phyloP scores from a whole-genome alignment of 2,888 invertebrate genomes.

The Leptopilina drosophilae region DNA sequence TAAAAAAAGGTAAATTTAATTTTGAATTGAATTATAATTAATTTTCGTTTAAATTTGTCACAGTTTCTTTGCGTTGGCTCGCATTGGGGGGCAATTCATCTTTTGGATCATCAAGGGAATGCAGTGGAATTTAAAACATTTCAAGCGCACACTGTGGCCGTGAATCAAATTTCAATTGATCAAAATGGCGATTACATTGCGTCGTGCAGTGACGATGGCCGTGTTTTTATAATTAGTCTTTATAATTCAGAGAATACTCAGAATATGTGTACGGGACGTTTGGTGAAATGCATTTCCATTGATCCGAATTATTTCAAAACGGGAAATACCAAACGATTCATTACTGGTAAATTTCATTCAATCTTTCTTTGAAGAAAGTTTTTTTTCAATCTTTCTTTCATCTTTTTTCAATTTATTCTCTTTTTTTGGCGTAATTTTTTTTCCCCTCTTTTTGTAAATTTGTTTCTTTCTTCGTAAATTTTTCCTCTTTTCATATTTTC shows the following conservation, averaged over 20 bases:
- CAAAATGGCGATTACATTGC: slow-evolving; percentile 95
- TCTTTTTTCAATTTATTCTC: background rate
- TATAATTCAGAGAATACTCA: slow-evolving; percentile 91
- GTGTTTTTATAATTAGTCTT: slow-evolving; percentile 91
- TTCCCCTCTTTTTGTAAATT: no score
- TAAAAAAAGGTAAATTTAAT: no score
- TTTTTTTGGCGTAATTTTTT: background rate
- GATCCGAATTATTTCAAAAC: slow-evolving; percentile 90
- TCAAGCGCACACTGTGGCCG: slow-evolving; percentile 90
- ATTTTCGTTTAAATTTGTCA: background rate
- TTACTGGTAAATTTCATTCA: slow-evolving; percentile 83
- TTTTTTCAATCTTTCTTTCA: slow-evolving; percentile 1
- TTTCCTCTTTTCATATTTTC: no score
- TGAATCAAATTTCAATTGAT: slow-evolving; percentile 97
- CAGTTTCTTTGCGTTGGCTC: slow-evolving; percentile 95
- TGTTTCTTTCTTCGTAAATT: no score
- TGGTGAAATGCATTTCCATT: slow-evolving; percentile 90
- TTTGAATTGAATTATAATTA: background rate
- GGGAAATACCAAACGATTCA: slow-evolving; percentile 88
- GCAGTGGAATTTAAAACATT: slow-evolving; percentile 84
- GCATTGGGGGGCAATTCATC: slow-evolving; percentile 92
- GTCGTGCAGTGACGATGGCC: slow-evolving; percentile 94
- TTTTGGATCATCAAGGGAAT: slow-evolving; percentile 96
- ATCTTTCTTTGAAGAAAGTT: background rate
- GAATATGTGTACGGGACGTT: slow-evolving; percentile 86